Conservation (phyloP, 2,797 vertebrate genomes). For the Dermochelys coriacea region DNA sequence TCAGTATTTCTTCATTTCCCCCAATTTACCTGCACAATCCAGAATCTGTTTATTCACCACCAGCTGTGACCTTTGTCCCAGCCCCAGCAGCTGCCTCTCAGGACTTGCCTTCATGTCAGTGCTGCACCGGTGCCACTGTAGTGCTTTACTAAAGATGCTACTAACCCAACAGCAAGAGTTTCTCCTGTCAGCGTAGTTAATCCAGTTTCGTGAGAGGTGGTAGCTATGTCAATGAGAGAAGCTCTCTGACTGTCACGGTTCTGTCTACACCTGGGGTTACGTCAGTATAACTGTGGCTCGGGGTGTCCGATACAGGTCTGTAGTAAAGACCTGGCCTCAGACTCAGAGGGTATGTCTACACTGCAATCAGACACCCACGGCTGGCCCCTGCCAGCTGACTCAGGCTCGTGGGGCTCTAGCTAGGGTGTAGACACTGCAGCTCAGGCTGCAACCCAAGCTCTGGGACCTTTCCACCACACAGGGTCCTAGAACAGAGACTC, state of each 20-base stretch:
- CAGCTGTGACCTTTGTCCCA: not conserved
- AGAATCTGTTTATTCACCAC: not conserved
- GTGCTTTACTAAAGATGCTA: not conserved
- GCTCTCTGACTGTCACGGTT: not conserved
- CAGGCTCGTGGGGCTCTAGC: not conserved
- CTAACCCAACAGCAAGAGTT: not conserved
- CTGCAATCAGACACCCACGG: not conserved
- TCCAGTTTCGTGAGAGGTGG: not conserved
- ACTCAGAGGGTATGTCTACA: not conserved
- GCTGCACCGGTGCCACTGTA: not conserved
- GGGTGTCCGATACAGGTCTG: not conserved
- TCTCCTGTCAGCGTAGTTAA: not conserved
- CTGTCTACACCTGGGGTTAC: not conserved
- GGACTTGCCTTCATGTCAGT: not conserved
- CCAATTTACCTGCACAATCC: not conserved
- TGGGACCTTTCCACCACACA: not conserved
- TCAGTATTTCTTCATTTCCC: not conserved
- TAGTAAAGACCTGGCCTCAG: not conserved
- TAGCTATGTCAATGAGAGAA: no score
- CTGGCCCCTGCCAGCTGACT: not conserved
- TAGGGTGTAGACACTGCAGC: not conserved
- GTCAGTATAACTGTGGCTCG: not conserved
- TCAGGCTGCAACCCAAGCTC: not conserved
- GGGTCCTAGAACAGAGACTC: not conserved
- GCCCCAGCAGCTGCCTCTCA: not conserved